These are phyloP conservation scores for Alosa alosa DNA, from an alignment of 2,113 vertebrate genomes.

Conservation along the genomic window DNA sequence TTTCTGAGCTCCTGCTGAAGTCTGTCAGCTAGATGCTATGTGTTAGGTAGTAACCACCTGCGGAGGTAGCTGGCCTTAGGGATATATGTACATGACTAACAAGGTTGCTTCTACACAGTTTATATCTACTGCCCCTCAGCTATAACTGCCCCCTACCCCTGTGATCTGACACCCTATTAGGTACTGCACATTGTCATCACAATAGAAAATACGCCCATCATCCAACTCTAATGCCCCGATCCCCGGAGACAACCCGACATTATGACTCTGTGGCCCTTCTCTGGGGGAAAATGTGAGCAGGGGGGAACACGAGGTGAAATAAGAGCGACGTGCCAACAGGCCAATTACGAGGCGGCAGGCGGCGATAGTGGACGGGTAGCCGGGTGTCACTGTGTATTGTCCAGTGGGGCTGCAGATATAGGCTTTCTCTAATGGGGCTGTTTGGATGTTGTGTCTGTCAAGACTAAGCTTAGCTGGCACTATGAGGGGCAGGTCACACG, in stretches of 20 bases:
- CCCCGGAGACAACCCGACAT: not conserved
- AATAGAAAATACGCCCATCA: slow-evolving; percentile 14
- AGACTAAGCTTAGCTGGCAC: not conserved
- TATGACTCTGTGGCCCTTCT: not conserved
- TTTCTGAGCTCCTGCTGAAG: not conserved
- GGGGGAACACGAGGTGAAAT: slow-evolving; percentile 27
- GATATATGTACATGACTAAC: not conserved
- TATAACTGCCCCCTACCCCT: not conserved
- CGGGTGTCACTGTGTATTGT: slow-evolving; percentile 45
- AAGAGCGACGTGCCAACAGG: slow-evolving; percentile 38
- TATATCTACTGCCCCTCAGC: not conserved
- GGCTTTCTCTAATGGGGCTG: slow-evolving; percentile 37
- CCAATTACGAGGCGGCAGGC: not conserved
- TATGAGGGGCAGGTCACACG: slow-evolving; percentile 23
- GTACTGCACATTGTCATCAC: slow-evolving; percentile 37
- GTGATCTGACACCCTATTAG: slow-evolving; percentile 9
- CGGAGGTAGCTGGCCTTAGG: not conserved
- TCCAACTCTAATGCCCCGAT: not conserved
- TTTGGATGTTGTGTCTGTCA: slow-evolving; percentile 39
- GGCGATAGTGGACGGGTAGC: not conserved
- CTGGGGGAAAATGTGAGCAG: not conserved
- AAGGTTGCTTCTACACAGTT: not conserved
- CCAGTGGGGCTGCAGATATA: slow-evolving; percentile 35
- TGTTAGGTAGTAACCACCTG: not conserved
- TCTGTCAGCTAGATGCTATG: not conserved